These are phyloP conservation scores for Pseudomyrmex sp. DNA, from an alignment of 1,140 invertebrate species.

Conservation along the genomic window DNA sequence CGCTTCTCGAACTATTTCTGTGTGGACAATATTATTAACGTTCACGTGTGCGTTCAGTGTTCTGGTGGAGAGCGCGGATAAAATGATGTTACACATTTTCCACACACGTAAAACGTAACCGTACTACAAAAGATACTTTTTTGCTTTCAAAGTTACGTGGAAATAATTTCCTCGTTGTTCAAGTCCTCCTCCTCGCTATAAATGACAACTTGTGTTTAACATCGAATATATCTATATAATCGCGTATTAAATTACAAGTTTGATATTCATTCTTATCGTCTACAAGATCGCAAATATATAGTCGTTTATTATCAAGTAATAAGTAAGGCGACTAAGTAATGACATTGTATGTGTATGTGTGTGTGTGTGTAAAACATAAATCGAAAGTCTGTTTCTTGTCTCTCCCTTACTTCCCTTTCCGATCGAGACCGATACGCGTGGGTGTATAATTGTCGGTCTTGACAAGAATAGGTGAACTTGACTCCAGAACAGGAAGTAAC, in stretches of 20 bases:
- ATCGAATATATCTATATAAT: background rate
- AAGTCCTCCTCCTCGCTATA: background rate
- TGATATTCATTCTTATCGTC: conserved; percentile 1
- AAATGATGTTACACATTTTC: background rate
- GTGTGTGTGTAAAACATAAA: background rate
- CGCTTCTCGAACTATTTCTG: conserved; percentile 20
- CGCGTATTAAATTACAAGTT: background rate
- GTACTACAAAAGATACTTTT: too few species aligned
- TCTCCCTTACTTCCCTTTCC: background rate
- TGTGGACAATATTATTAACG: conserved; percentile 20
- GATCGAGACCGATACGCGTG: conserved; percentile 15
- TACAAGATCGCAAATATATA: too few species aligned
- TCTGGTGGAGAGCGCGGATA: background rate
- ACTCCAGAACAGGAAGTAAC: conserved; percentile 68
- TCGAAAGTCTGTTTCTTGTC: background rate
- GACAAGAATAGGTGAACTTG: conserved; percentile 61
- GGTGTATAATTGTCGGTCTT: conserved; percentile 36
- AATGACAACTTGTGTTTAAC: background rate
- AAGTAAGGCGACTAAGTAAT: conserved; percentile 23
- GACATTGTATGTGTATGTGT: background rate
- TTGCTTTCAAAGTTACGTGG: background rate
- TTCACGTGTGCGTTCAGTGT: background rate
- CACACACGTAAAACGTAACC: background rate
- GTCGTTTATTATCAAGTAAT: conserved; percentile 53
- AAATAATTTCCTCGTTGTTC: background rate